Conservation (phyloP, 1,140 invertebrate species). For the Chlorops oryzae region DNA sequence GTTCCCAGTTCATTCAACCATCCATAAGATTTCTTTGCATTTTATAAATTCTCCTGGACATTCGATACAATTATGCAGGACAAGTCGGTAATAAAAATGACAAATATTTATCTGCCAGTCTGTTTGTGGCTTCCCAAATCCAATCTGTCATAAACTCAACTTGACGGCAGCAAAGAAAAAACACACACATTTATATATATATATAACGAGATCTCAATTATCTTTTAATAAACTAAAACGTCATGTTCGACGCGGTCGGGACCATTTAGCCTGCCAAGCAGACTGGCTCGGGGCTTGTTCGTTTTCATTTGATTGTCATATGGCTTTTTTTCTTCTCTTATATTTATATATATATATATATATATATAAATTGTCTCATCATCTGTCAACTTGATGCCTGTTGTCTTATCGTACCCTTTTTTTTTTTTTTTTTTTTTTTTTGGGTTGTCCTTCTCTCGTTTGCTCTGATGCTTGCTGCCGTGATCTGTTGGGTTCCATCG, state of each 20-base stretch:
- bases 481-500: too few species aligned
- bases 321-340: neutral
- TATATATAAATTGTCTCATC: too few species aligned
- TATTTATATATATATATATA: too few species aligned
- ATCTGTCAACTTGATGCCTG: conserved; percentile 6
- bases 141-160: neutral
- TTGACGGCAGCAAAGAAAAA: neutral
- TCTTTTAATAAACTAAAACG: conserved; percentile 12
- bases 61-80: conserved; percentile 37
- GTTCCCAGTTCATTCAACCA: too few species aligned
- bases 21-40: too few species aligned
- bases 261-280: neutral
- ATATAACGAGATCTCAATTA: conserved; percentile 14
- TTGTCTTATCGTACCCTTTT: conserved; percentile 13
- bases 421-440: conserved; percentile 11
- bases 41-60: too few species aligned
- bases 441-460: conserved; percentile 7
- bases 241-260: neutral
- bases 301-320: conserved; percentile 13
- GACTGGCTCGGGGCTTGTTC: conserved; percentile 5
- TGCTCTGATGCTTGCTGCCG: conserved; percentile 29
- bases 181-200: too few species aligned
- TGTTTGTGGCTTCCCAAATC: neutral
- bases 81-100: too few species aligned
- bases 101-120: conserved; percentile 2